These are phyloP conservation scores for Odontocolon sp. DNA, from an alignment of 2,888 invertebrate genomes.

Conservation along the genomic window DNA sequence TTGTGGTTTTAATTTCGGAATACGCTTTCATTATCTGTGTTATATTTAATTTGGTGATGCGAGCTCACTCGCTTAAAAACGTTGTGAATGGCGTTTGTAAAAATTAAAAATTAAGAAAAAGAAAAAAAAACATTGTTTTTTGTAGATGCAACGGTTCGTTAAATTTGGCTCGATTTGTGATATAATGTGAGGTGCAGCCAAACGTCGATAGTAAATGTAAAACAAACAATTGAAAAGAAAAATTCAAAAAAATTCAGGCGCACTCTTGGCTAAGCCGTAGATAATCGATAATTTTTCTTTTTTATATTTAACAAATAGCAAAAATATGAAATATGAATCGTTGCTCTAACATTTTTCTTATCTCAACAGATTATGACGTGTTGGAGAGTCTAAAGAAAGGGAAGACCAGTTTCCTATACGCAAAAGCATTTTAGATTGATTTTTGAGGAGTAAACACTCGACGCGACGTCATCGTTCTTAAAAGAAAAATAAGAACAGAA, in stretches of 20 bases:
- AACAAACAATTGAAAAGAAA: not conserved
- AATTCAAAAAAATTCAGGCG: not conserved
- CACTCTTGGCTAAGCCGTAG: conserved; percentile 13
- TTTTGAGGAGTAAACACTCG: conserved; percentile 46
- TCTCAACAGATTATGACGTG: conserved; percentile 78
- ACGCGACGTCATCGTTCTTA: conserved; percentile 31
- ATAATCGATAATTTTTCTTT: conserved; percentile 1
- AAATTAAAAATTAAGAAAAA: not conserved
- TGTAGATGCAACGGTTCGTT: conserved; percentile 31
- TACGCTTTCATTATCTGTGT: conserved; percentile 11
- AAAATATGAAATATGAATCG: not conserved
- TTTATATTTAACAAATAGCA: no score
- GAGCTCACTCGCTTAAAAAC: conserved; percentile 37
- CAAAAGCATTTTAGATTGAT: conserved; percentile 67
- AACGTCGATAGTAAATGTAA: not conserved
- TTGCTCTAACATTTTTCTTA: conserved; percentile 71
- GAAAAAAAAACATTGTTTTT: conserved; percentile 22
- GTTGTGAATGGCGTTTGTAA: conserved; percentile 36
- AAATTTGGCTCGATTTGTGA: conserved; percentile 14
- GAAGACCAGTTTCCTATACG: conserved; percentile 68
- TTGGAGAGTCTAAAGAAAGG: conserved; percentile 73
- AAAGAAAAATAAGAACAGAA: conserved; percentile 23
- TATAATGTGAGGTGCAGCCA: conserved; percentile 37
- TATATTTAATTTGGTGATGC: conserved; percentile 3
- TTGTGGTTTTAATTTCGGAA: conserved; percentile 6